Evolutionary conservation across 2,888 invertebrate genomes (phyloP).

Genomic region (Hirtodrosophila alboralis): DNA sequence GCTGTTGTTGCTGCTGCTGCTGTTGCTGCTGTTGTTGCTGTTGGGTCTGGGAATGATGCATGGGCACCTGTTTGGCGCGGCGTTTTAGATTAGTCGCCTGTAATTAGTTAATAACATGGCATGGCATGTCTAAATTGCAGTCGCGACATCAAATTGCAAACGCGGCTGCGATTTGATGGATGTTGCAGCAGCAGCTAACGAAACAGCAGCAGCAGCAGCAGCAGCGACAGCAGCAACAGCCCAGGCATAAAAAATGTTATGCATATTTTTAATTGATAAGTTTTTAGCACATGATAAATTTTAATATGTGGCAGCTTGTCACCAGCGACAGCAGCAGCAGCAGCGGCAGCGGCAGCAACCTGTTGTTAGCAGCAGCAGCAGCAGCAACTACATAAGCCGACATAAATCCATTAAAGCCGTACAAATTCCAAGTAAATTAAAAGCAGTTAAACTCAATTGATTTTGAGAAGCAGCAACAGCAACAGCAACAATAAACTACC

Average conservation of each 20-base stretch:
- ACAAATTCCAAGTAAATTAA: slow-evolving; percentile 77
- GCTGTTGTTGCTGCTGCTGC: slow-evolving; percentile 21
- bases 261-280: slow-evolving; percentile 83
- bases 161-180: slow-evolving; percentile 79
- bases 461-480: slow-evolving; percentile 64
- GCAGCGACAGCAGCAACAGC: slow-evolving; percentile 27
- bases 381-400: slow-evolving; percentile 66
- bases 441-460: slow-evolving; percentile 78
- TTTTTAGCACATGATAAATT: slow-evolving; percentile 83
- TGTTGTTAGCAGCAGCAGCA: slow-evolving; percentile 25
- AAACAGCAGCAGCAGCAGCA: slow-evolving; percentile 38
- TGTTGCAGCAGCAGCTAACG: slow-evolving; percentile 75
- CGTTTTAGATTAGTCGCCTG: slow-evolving; percentile 82
- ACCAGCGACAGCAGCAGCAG: slow-evolving; percentile 44
- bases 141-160: slow-evolving; percentile 71
- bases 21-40: slow-evolving; percentile 34
- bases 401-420: slow-evolving; percentile 77
- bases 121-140: slow-evolving; percentile 80
- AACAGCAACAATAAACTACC: slow-evolving; percentile 39
- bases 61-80: slow-evolving; percentile 71
- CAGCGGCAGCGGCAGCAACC: slow-evolving; percentile 14
- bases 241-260: slow-evolving; percentile 67
- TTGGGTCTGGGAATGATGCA: slow-evolving; percentile 57
- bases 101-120: slow-evolving; percentile 84
- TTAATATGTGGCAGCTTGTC: slow-evolving; percentile 69